Base-by-base conservation (phyloP, 2,888 invertebrate species). In the Oligia strigilis region DNA sequence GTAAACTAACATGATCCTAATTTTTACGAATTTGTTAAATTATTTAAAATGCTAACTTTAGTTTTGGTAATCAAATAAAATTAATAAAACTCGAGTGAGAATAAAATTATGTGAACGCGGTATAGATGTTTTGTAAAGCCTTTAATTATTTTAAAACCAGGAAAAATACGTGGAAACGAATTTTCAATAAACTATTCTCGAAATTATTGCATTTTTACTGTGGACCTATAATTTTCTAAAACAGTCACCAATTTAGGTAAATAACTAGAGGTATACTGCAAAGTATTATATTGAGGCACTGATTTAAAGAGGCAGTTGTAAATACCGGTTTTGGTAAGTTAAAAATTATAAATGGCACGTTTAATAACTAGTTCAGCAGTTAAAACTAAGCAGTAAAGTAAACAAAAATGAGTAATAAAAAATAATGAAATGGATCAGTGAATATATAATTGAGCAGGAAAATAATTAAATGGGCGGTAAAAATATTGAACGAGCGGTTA, bases 161-260 rank as follows among this genome's bases (percentile, higher is more conserved):
- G n/a, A 58, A 60, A 67, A 36, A 62, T 64, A 74, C 58, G 58
- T 70, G 72, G 60, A 81, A 77, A 79, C 58, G 23, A 78, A 74
- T 82, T 84, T 84, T 80, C 77, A 87, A 82, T 87, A 87, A 88
- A 87, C 75, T 60, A 67, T 78, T 82, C 64, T 77, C 46, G 19
- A 60, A 58, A 79, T 55, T 0, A 3, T 72, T 69, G 75, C 13
- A 52, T 70, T 86, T 85, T 86, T 75, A 69, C 6, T 86, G 5
- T 19, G 1, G 0, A 29, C 19, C 14, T n/a, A 5, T 29, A 19
- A 5, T 23, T 40, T 36, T 43, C 6, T 66, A 17, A 52, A 19
- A 23, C 17, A 14, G 1, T 1, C 29, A 23, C 55, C 29, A 55
- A 75, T 14, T 6, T 17, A 70, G 1, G n/a, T 29, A 6, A 43